Conservation (phyloP, 2,797 vertebrate genomes). For the Rhadinocentrus ornatus region DNA sequence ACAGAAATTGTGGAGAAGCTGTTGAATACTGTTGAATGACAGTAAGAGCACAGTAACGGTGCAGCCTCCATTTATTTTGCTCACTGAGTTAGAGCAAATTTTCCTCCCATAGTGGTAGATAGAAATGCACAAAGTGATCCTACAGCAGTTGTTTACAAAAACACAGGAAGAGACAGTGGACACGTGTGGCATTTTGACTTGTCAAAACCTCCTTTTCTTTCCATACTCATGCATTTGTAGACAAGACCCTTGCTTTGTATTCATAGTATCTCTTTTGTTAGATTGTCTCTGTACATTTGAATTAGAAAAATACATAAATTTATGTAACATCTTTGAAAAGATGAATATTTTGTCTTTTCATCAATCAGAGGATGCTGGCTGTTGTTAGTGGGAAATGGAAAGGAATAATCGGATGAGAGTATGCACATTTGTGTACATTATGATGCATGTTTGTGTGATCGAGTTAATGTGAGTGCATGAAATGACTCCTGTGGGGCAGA, state of each 20-base stretch:
- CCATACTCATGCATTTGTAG: not conserved
- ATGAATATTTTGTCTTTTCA: not conserved
- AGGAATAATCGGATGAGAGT: conserved; percentile 27
- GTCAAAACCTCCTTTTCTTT: not conserved
- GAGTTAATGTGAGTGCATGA: conserved; percentile 59
- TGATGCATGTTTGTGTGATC: conserved; percentile 37
- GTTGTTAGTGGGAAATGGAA: conserved; percentile 32
- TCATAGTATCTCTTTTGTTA: not conserved
- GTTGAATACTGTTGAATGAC: not conserved
- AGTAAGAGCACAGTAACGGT: not conserved
- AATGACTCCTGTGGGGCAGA: conserved; percentile 71
- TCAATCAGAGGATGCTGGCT: conserved; percentile 22
- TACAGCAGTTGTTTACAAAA: not conserved
- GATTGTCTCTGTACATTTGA: not conserved
- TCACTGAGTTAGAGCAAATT: not conserved
- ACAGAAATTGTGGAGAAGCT: not conserved
- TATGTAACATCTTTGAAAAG: not conserved
- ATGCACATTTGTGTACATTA: conserved; percentile 24
- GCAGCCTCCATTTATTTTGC: not conserved
- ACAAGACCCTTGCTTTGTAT: not conserved
- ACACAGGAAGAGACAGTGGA: not conserved
- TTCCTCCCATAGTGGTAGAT: not conserved
- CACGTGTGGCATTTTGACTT: not conserved
- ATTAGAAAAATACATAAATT: not conserved
- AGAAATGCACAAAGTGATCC: conserved; percentile 3